These are phyloP conservation scores for Sparus aurata DNA, from an alignment of 2,797 vertebrate species.

Conservation along the genomic window DNA sequence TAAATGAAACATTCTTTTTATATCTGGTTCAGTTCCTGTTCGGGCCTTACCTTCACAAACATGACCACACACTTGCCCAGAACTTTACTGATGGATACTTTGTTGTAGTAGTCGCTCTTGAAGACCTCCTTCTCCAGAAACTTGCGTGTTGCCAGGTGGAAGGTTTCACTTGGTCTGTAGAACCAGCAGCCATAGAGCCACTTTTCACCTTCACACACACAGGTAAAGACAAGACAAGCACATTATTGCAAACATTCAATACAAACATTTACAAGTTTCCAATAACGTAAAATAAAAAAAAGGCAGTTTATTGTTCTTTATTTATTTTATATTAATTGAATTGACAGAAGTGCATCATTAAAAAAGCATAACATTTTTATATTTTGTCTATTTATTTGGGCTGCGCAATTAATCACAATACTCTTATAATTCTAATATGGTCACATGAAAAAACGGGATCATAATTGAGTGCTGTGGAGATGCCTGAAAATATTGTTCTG, in stretches of 20 bases:
- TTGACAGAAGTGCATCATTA: neutral
- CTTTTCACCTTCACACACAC: constrained; percentile 89
- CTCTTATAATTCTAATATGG: too few species aligned
- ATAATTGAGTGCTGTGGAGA: too few species aligned
- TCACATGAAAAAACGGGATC: too few species aligned
- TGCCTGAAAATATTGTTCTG: too few species aligned
- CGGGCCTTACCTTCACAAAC: constrained; percentile 94
- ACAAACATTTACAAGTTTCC: neutral
- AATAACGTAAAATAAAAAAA: neutral
- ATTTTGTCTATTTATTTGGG: too few species aligned
- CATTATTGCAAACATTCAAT: neutral
- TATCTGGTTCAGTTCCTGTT: neutral
- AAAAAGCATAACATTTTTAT: neutral
- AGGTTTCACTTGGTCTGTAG: constrained; percentile 97
- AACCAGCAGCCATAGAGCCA: constrained; percentile 99
- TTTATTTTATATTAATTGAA: neutral
- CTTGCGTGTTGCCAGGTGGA: constrained; percentile 96
- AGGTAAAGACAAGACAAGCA: neutral
- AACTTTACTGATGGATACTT: constrained; percentile 94
- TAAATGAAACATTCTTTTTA: neutral
- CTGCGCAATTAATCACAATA: too few species aligned
- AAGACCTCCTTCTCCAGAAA: constrained; percentile 99
- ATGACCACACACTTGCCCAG: constrained; percentile 96
- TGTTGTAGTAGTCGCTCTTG: constrained; percentile 98
- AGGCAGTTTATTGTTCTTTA: neutral